Evolutionary conservation across 2,888 invertebrate species (phyloP).

Genomic region (Protonemura montana): DNA sequence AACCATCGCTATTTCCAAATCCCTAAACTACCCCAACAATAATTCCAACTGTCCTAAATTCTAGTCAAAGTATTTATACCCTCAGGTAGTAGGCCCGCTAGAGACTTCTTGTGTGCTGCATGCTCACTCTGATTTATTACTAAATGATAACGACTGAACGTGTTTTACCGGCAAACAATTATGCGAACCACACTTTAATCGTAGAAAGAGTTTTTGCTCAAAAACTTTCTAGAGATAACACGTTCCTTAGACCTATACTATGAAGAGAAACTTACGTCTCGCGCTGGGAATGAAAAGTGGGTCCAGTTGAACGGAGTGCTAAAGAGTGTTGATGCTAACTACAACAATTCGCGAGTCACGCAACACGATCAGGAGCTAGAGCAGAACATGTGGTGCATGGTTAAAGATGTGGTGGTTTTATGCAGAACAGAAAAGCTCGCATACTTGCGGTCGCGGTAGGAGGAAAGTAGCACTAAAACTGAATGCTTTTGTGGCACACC

Average conservation of each 20-base stretch:
- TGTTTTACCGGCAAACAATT: not conserved
- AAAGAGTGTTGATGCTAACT: not conserved
- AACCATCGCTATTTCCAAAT: constrained; percentile 37
- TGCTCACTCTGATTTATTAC: not conserved
- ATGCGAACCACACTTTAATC: constrained; percentile 12
- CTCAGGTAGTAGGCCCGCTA: not conserved
- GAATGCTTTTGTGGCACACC: not conserved
- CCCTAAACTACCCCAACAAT: constrained; percentile 35
- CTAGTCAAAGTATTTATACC: constrained; percentile 30
- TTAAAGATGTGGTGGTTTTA: not conserved
- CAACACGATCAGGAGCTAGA: not conserved
- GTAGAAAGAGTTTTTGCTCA: constrained; percentile 3
- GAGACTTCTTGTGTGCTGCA: not conserved
- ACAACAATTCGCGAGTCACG: not conserved
- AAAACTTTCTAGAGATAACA: not conserved
- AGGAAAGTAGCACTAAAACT: not conserved
- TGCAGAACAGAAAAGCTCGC: not conserved
- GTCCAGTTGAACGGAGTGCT: not conserved
- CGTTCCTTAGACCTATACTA: not conserved
- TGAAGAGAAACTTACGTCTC: not conserved
- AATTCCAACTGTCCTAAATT: constrained; percentile 34
- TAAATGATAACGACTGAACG: constrained; percentile 1
- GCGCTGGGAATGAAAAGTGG: not conserved
- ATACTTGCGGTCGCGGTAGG: not conserved
- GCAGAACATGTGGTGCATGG: not conserved